These are phyloP conservation scores for Drosophila equinoxialis DNA, from an alignment of 1,140 invertebrate genomes.

Conservation along the genomic window DNA sequence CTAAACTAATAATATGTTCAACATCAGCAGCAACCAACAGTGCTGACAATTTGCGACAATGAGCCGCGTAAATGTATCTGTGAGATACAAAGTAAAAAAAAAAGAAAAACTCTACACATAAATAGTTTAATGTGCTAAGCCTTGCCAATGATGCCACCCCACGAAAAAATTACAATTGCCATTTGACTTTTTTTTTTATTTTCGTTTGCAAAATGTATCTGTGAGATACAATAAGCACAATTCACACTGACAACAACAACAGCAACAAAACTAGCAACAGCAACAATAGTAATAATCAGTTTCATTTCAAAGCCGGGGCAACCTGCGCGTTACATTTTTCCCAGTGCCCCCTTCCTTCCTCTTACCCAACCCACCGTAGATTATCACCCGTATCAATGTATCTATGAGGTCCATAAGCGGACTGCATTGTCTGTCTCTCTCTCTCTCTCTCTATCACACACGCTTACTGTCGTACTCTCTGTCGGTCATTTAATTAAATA, in stretches of 20 bases:
- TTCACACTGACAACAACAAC: constrained; percentile 61
- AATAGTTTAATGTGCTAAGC: constrained; percentile 79
- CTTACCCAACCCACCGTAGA: background rate
- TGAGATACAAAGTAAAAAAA: constrained; percentile 39
- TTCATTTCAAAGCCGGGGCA: constrained; percentile 70
- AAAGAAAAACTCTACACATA: constrained; percentile 71
- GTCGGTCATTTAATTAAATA: constrained; percentile 80
- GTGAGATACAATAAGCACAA: constrained; percentile 73
- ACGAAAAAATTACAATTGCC: constrained; percentile 56
- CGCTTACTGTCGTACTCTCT: background rate
- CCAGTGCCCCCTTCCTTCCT: constrained; percentile 35
- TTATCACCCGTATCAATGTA: constrained; percentile 33
- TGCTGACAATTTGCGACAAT: constrained; percentile 11
- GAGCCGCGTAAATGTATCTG: constrained; percentile 35
- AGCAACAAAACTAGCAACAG: constrained; percentile 40
- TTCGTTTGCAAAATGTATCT: constrained; percentile 62
- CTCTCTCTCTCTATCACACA: background rate
- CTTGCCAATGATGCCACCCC: constrained; percentile 74
- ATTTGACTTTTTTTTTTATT: constrained; percentile 24
- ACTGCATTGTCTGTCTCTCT: constrained; percentile 57
- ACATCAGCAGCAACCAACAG: constrained; percentile 26
- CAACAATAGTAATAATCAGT: constrained; percentile 77
- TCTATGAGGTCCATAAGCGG: constrained; percentile 34
- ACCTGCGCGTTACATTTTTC: constrained; percentile 74
- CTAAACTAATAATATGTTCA: constrained; percentile 73